Base-by-base conservation (phyloP, 1,140 invertebrate genomes). In the Ooceraea biroi region DNA sequence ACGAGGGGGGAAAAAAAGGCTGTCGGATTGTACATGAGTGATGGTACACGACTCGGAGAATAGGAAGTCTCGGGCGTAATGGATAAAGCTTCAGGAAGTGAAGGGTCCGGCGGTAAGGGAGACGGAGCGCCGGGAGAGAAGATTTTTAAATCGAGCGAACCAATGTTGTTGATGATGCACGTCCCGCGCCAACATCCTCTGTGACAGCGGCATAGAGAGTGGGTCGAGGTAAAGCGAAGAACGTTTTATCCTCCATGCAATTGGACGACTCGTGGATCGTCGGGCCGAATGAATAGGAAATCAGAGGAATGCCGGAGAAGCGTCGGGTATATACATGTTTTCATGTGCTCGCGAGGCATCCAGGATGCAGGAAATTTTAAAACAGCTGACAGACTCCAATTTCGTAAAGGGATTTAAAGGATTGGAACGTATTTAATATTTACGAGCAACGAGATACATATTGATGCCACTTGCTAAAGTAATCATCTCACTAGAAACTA, bases 111-210 rank as follows among this genome's bases (percentile, higher is more conserved):
- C 69, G 69, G 65, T 57, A 80, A 71, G 65, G 69, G 65, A 71
- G 50, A 80, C 46, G 52, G 50, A 30, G 36, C 63, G 11, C 17
- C 2, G 19, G 30, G 25, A 46, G 22, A 50, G 65, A 69, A 80
- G 63, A 71, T 71, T 80, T 50, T 80, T 71, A 80, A 57, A 80
- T 80, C 65, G 65, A 19, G 61, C 44, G 65, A 80, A 57, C 76
- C 65, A 44, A 78, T 68, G 61, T 78, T 69, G 76, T 80, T 80
- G 76, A 80, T 80, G 76, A 80, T 80, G 52, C 65, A 71, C 63
- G 66, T 71, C 36, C 76, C 61, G 27, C 30, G 74, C 48, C 76
- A 27, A 69, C 76, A 69, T 57, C 76, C 65, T 44, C 65, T 58
- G 65, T 80, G 76, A 80, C 65, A 80, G n/a, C 22, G 30, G 41